phyloP scores from a whole-genome alignment of 2,797 vertebrate species.

The Ctenopoma multispine region DNA sequence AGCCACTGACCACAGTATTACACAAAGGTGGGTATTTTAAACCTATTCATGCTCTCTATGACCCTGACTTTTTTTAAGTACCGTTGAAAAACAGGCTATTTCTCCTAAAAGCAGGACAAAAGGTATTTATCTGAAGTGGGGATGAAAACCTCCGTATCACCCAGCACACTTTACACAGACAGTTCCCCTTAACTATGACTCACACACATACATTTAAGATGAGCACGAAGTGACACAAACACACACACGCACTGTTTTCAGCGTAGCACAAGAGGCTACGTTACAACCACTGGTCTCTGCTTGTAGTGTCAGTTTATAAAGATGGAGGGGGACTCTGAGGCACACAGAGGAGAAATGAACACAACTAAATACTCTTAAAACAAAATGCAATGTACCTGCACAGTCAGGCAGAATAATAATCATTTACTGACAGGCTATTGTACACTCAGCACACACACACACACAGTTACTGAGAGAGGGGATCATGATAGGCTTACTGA shows the following conservation, averaged over 20 bases:
- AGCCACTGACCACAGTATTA: conserved; percentile 30
- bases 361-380: conserved; percentile 30
- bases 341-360: conserved; percentile 8
- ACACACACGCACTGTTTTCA: conserved; percentile 6
- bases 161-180: conserved; percentile 6
- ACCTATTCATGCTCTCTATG: not conserved
- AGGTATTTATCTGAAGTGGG: conserved; percentile 52
- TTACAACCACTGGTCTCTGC: conserved; percentile 15
- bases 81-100: conserved; percentile 5
- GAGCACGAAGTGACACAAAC: conserved; percentile 35
- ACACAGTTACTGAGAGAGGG: conserved; percentile 2
- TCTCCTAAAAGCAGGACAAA: conserved; percentile 10
- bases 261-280: not conserved
- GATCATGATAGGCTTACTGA: conserved; percentile 44
- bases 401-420: conserved; percentile 19
- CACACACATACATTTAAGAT: conserved; percentile 40
- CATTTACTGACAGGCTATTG: conserved; percentile 18
- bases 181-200: conserved; percentile 28
- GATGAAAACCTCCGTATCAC: conserved; percentile 39
- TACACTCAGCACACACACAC: conserved; percentile 14
- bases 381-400: conserved; percentile 25
- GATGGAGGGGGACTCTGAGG: conserved; percentile 23
- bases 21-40: conserved; percentile 31
- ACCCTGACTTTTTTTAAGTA: conserved; percentile 30
- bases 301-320: conserved; percentile 17